Base-by-base conservation (phyloP, 1,140 invertebrate genomes). In the Cataglyphis hispanica region DNA sequence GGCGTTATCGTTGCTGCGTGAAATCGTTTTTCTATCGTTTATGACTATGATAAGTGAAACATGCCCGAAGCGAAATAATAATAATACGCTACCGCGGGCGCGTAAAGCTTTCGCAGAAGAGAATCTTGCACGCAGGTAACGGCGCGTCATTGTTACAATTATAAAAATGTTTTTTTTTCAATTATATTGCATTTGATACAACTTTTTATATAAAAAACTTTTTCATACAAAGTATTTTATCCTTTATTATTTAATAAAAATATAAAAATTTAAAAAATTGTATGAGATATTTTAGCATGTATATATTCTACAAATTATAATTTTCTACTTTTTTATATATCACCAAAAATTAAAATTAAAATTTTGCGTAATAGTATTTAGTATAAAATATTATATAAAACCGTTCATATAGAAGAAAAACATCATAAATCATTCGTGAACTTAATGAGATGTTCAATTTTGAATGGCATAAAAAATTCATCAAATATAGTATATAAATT, bases 61-160 rank as follows among this genome's bases (percentile, higher is more conserved):
- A 50, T 13, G 67, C 67, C 25, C 19, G 37, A 61, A 72, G 50
- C 75, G 60, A 88, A 63, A 85, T 89, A 89, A 80, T 89, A 89
- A 80, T 80, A 84, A 85, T 74, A 46, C 63, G 56, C 19, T 22
- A 34, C 10, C 6, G 56, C 22, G n/a, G 1, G n/a, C 64, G 43
- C 31, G 61, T 13, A 77, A 85, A n/a, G n/a, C 46, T 72, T 88
- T 74, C 34, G 53, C 86, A 40, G 7, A n/a, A n/a, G 11, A 13
- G 34, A 80, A 34, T 22, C 70, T 56, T 31, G 67, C 66, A 43
- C 74, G 84, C 50, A 70, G 46, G 27, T 88, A 66, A 88, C 80
- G 80, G 31, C 67, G 64, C 78, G 40, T 88, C 63, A 69, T 22
- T 46, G 34, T 25, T 34, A 50, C 46, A 37, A 81, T 81, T 81